phyloP scores from a whole-genome alignment of 2,797 vertebrate genomes.

The Karalla daura region DNA sequence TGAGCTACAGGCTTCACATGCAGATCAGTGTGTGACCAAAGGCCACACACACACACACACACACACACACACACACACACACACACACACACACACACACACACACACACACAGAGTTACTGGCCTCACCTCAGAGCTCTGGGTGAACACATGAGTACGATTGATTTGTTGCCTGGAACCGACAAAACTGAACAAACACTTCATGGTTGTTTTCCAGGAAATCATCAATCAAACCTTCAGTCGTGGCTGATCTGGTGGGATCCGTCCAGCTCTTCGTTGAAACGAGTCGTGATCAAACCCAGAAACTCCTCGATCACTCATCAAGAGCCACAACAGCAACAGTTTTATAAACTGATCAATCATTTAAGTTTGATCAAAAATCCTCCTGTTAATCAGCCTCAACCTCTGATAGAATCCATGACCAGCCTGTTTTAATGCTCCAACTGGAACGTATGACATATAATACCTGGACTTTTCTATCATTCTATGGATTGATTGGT shows the following conservation, averaged over 20 bases:
- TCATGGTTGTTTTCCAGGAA: neutral
- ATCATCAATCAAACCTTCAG: too few species aligned
- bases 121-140: too few species aligned
- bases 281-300: too few species aligned
- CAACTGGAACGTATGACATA: too few species aligned
- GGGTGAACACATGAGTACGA: neutral
- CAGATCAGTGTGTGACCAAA: conserved; percentile 22
- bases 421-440: too few species aligned
- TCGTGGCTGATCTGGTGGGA: too few species aligned
- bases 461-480: too few species aligned
- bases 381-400: neutral
- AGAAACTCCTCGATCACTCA: neutral
- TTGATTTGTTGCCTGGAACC: neutral
- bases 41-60: neutral
- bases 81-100: too few species aligned
- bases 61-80: neutral
- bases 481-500: too few species aligned
- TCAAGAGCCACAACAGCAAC: neutral
- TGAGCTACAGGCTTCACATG: conserved; percentile 19
- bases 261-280: too few species aligned
- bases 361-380: neutral
- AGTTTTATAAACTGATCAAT: neutral
- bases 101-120: neutral
- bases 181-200: neutral
- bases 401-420: too few species aligned